phyloP scores from a whole-genome alignment of 2,888 invertebrate species.

The Zygothrica quintamaculata region DNA sequence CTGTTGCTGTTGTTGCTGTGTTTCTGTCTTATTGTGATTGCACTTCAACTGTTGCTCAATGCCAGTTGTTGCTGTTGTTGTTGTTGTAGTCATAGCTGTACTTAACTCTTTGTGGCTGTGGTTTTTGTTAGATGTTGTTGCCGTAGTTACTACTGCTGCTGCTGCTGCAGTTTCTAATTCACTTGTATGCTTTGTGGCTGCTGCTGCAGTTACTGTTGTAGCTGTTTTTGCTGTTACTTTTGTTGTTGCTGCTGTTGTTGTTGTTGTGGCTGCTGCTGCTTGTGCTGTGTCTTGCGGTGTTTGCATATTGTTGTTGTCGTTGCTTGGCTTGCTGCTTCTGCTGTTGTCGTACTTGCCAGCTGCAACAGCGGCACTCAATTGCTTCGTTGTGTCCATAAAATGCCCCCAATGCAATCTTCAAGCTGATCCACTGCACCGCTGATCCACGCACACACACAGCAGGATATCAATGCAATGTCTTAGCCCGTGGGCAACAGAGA shows the following conservation, averaged over 20 bases:
- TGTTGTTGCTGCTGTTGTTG: constrained; percentile 36
- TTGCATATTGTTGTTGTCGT: constrained; percentile 39
- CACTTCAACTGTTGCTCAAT: constrained; percentile 38
- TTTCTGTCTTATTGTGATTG: constrained; percentile 34
- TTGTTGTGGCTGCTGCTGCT: constrained; percentile 26
- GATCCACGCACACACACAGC: constrained; percentile 71
- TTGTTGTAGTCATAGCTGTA: constrained; percentile 42
- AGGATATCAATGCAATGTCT: constrained; percentile 65
- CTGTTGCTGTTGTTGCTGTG: constrained; percentile 48
- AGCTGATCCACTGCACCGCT: constrained; percentile 66
- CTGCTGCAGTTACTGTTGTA: constrained; percentile 21
- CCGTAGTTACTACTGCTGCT: constrained; percentile 22
- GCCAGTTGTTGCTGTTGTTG: constrained; percentile 41
- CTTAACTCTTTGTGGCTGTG: constrained; percentile 31
- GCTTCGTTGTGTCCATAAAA: constrained; percentile 73
- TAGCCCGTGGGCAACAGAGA: constrained; percentile 63
- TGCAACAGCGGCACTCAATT: constrained; percentile 68
- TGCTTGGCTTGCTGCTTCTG: constrained; percentile 38
- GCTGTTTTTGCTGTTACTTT: constrained; percentile 24
- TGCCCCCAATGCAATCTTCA: constrained; percentile 53
- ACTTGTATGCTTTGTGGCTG: constrained; percentile 23
- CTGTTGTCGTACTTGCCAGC: constrained; percentile 51
- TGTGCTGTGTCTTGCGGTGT: constrained; percentile 22
- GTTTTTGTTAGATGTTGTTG: constrained; percentile 20
- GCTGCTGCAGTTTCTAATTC: constrained; percentile 39